Percentiles rank a stretch among this genome's conserved stretches.
Evolutionary conservation across 1,140 invertebrate species (phyloP).

Genomic region (Anagrus nilaparvatae): DNA sequence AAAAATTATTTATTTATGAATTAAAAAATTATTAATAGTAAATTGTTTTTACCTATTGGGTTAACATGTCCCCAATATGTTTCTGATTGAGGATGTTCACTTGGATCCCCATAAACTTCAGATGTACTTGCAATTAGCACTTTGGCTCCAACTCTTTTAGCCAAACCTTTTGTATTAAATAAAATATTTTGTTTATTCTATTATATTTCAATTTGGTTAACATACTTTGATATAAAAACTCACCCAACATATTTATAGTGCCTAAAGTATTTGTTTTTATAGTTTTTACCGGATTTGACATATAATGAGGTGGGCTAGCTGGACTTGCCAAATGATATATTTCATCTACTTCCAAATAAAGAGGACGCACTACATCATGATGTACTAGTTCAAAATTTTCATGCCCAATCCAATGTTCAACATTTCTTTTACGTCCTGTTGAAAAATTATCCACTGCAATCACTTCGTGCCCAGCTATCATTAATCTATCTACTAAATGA

Average conservation of each 20-base stretch:
- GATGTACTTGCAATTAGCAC: slow-evolving; percentile 96
- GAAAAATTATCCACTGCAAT: slow-evolving; percentile 98
- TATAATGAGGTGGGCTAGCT: slow-evolving; percentile 97
- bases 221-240: slow-evolving; percentile 19
- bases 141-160: slow-evolving; percentile 86
- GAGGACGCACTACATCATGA: slow-evolving; percentile 96
- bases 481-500: slow-evolving; percentile 90
- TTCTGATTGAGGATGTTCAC: slow-evolving; percentile 90
- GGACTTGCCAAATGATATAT: slow-evolving; percentile 99
- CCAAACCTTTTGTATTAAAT: slow-evolving; percentile 71
- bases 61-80: slow-evolving; percentile 99
- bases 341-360: slow-evolving; percentile 98
- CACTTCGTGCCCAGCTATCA: slow-evolving; percentile 95
- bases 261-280: slow-evolving; percentile 99
- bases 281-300: slow-evolving; percentile 99
- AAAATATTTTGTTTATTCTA: no score
- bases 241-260: slow-evolving; percentile 98
- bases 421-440: slow-evolving; percentile 91
- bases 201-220: neutral
- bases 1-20: no score
- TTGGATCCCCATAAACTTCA: slow-evolving; percentile 96
- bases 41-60: slow-evolving; percentile 70
- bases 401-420: slow-evolving; percentile 98
- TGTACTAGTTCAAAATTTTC: slow-evolving; percentile 98
- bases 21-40: no score